A percentile compares a stretch with the other conserved stretches of the same genome.
These are phyloP conservation scores for Wasmannia auropunctata DNA, from an alignment of 1,140 invertebrate species.

Conservation along the genomic window DNA sequence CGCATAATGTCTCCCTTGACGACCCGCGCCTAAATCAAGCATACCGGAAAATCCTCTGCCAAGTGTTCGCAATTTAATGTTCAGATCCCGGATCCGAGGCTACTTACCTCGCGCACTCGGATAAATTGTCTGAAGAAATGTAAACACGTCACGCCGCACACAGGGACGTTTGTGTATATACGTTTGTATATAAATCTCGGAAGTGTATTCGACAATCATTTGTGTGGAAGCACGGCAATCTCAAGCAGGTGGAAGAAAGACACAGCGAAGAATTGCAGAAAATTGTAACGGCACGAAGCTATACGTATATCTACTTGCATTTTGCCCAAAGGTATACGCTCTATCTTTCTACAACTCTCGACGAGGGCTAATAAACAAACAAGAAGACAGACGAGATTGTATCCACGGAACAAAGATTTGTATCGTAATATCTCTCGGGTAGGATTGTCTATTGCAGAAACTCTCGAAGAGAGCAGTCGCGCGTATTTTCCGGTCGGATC, in stretches of 20 bases:
- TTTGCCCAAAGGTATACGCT: neutral
- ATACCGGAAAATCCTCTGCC: conserved; percentile 14
- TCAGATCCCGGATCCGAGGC: neutral
- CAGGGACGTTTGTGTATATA: too few species aligned
- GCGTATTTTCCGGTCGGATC: conserved; percentile 29
- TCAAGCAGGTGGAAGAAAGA: neutral
- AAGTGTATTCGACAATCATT: neutral
- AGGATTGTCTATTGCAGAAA: conserved; percentile 9
- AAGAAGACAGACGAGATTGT: neutral
- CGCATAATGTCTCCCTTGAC: conserved; percentile 25
- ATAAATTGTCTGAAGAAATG: conserved; percentile 15
- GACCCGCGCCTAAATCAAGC: conserved; percentile 22
- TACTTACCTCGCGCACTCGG: neutral
- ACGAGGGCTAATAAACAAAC: neutral
- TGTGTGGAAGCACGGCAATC: neutral
- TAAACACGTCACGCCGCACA: neutral
- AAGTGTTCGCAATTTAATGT: conserved; percentile 35
- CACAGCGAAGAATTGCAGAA: neutral
- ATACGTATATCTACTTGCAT: too few species aligned
- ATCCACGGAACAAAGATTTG: neutral
- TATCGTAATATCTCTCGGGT: neutral
- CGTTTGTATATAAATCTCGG: neutral
- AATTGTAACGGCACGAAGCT: neutral
- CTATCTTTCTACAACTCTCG: neutral
- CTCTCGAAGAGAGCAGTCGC: conserved; percentile 14